Percentiles rank a stretch among this genome's conserved stretches.
phyloP scores from a whole-genome alignment of 2,888 invertebrate genomes.

The Meta bourneti region DNA sequence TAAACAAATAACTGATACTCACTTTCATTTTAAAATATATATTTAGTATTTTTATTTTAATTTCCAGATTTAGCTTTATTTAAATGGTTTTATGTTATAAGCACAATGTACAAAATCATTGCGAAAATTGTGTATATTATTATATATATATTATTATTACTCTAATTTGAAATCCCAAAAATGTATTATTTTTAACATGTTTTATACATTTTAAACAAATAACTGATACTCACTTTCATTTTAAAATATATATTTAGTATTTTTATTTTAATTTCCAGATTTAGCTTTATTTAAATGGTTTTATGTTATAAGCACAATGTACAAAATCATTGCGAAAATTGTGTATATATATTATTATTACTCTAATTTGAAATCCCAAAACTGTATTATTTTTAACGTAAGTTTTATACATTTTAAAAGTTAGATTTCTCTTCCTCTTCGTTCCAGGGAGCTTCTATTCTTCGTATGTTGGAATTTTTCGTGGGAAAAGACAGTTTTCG shows the following conservation, averaged over 20 bases:
- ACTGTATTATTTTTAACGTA: too few relatives aligned
- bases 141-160: background rate
- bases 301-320: background rate
- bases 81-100: background rate
- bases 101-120: background rate
- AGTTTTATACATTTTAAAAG: background rate
- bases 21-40: background rate
- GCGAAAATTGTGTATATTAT: background rate
- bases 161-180: too few relatives aligned
- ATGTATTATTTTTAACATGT: too few relatives aligned
- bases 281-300: background rate
- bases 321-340: too few relatives aligned
- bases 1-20: background rate
- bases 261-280: background rate
- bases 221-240: background rate
- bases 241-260: background rate
- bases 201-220: background rate
- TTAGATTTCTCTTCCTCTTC: background rate
- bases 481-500: slow-evolving; percentile 88
- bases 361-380: too few relatives aligned
- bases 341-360: background rate
- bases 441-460: slow-evolving; percentile 89
- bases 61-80: background rate
- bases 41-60: background rate
- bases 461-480: slow-evolving; percentile 93